Conservation (phyloP, 2,888 invertebrate species). For the Drosophila nr. medialis region DNA sequence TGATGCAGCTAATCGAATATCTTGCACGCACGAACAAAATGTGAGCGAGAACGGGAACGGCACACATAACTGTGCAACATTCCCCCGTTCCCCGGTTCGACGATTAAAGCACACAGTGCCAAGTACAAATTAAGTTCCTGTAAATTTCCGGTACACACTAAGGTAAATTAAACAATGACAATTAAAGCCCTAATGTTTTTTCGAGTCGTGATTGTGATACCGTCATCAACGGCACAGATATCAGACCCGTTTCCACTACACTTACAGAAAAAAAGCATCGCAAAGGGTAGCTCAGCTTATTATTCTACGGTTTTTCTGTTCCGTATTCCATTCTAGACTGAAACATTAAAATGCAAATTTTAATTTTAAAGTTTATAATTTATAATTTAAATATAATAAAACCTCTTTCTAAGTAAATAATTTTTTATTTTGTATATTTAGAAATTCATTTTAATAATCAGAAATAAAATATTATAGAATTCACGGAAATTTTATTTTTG, state of each 20-base stretch:
- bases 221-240: constrained; percentile 38
- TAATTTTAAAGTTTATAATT: neutral
- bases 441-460: no score
- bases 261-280: neutral
- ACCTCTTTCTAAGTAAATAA: no score
- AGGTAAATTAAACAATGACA: constrained; percentile 79
- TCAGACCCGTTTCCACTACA: constrained; percentile 3
- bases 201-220: constrained; percentile 62
- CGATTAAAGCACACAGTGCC: constrained; percentile 20
- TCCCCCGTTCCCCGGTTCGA: neutral
- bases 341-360: neutral
- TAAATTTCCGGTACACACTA: constrained; percentile 71
- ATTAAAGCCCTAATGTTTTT: constrained; percentile 71
- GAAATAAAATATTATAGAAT: no score
- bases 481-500: neutral
- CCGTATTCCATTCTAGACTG: no score
- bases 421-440: no score
- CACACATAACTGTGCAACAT: constrained; percentile 24
- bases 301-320: neutral
- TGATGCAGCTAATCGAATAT: constrained; percentile 65
- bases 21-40: constrained; percentile 69
- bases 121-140: constrained; percentile 78
- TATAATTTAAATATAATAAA: no score
- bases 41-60: constrained; percentile 27
- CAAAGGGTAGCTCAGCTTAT: neutral